phyloP scores from a whole-genome alignment of 2,888 invertebrate genomes.

The Helleia helle region DNA sequence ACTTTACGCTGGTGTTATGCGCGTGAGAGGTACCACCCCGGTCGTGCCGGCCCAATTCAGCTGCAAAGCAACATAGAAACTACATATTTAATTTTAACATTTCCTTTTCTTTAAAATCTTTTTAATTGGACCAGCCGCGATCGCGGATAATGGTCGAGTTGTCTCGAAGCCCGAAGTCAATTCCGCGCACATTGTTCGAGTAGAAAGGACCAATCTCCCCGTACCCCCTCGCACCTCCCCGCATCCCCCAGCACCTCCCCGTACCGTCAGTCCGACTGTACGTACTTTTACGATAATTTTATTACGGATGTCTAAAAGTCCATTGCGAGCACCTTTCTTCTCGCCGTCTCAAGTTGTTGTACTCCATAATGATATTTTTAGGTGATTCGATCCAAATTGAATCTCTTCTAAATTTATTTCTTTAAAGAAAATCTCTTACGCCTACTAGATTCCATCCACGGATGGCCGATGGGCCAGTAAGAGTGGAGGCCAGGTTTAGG shows the following conservation, averaged over 20 bases:
- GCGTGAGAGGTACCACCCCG: no score
- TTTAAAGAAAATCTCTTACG: no score
- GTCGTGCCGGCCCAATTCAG: no score
- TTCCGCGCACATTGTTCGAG: constrained; percentile 49
- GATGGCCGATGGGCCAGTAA: no score
- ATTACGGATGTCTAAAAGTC: not conserved
- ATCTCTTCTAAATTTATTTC: no score
- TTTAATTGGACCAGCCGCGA: constrained; percentile 19
- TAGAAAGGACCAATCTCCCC: constrained; percentile 23
- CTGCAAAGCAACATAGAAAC: no score
- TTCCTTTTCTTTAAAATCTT: not conserved
- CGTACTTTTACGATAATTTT: constrained; percentile 16
- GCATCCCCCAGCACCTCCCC: no score
- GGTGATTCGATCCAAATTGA: no score
- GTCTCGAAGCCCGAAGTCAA: constrained; percentile 63
- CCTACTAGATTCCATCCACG: no score
- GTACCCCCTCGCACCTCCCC: constrained; percentile 3
- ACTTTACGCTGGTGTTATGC: no score
- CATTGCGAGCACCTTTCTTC: not conserved
- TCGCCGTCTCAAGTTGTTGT: constrained; percentile 9
- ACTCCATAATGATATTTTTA: not conserved
- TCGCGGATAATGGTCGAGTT: constrained; percentile 48
- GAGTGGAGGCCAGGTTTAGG: no score
- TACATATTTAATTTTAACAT: no score
- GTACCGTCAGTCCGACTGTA: constrained; percentile 11